Evolutionary conservation across 1,140 invertebrate species (phyloP).

Genomic region (Papilio machaon): DNA sequence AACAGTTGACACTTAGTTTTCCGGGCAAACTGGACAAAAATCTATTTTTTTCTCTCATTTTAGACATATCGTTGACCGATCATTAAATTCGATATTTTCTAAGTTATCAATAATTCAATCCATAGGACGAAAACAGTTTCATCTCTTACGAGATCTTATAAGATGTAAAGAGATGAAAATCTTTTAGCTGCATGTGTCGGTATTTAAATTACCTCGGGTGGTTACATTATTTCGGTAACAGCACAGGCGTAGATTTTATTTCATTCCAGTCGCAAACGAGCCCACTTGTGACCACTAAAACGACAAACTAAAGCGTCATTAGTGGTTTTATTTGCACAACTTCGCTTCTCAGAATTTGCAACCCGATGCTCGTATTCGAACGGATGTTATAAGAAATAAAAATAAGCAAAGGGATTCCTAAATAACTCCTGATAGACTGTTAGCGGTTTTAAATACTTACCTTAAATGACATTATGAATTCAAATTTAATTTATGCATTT

Average conservation of each 20-base stretch:
- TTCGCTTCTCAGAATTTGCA: conserved; percentile 16
- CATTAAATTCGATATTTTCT: too few relatives aligned
- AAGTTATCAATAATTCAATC: too few relatives aligned
- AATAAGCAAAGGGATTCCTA: conserved; percentile 25
- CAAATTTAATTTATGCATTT: too few relatives aligned
- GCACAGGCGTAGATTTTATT: background rate
- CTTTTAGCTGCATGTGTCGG: too few relatives aligned
- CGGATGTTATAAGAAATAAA: conserved; percentile 32
- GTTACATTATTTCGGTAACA: background rate
- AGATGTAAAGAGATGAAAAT: too few relatives aligned
- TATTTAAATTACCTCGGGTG: background rate
- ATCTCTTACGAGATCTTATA: too few relatives aligned
- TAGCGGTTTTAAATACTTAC: background rate
- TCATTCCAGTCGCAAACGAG: background rate
- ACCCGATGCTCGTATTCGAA: background rate
- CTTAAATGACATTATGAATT: background rate
- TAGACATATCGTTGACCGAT: too few relatives aligned
- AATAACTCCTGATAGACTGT: conserved; percentile 17
- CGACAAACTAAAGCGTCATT: conserved; percentile 18
- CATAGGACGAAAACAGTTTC: background rate
- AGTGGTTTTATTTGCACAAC: conserved; percentile 7
- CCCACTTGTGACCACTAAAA: conserved; percentile 15
- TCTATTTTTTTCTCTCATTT: too few relatives aligned
- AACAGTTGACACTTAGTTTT: too few relatives aligned
- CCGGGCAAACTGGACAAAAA: too few relatives aligned